Evolutionary conservation across 2,797 vertebrate genomes (phyloP).

Genomic region (Gymnothorax javanicus): DNA sequence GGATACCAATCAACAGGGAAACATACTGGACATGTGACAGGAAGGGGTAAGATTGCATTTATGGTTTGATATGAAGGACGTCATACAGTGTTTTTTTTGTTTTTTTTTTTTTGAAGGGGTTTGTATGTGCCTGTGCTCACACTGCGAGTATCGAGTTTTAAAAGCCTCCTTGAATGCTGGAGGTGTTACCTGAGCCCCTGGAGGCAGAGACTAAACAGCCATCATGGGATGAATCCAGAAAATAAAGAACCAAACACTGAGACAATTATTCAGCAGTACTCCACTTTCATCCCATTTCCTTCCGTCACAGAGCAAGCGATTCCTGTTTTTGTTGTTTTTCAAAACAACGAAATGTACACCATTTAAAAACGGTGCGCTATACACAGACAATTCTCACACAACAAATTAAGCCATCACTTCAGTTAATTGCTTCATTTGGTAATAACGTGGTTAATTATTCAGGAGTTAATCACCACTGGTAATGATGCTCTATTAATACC

Average conservation of each 20-base stretch:
- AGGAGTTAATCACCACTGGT: slow-evolving; percentile 78
- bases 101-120: neutral
- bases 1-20: no score
- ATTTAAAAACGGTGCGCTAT: slow-evolving; percentile 53
- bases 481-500: slow-evolving; percentile 75
- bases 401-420: slow-evolving; percentile 77
- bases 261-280: slow-evolving; percentile 59
- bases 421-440: slow-evolving; percentile 81
- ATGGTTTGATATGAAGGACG: no score
- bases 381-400: slow-evolving; percentile 72
- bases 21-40: no score
- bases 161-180: neutral
- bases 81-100: neutral
- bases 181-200: slow-evolving; percentile 34
- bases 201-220: slow-evolving; percentile 42
- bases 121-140: neutral
- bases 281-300: slow-evolving; percentile 53
- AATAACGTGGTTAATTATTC: slow-evolving; percentile 80
- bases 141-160: neutral
- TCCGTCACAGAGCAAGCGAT: slow-evolving; percentile 67
- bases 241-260: slow-evolving; percentile 58
- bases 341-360: slow-evolving; percentile 38
- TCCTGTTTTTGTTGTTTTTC: slow-evolving; percentile 52
- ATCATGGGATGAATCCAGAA: slow-evolving; percentile 38
- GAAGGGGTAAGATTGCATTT: no score